Evolutionary conservation across 2,113 vertebrate genomes (phyloP).

Genomic region (Cavia porcellus): DNA sequence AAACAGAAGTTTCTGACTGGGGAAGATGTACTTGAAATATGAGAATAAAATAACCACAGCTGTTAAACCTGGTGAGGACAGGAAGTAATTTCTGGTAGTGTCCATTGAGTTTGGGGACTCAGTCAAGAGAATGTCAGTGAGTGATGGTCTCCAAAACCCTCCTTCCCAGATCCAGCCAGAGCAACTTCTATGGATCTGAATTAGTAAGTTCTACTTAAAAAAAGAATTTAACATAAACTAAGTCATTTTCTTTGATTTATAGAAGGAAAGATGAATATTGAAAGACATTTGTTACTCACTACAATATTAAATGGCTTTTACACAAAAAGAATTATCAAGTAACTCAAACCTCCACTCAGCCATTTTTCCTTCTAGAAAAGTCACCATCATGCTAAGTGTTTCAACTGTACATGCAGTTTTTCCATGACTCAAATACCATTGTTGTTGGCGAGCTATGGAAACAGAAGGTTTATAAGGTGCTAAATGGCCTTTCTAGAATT

Average conservation of each 20-base stretch:
- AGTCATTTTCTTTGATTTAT: background rate
- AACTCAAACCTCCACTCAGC: constrained; percentile 39
- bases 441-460: constrained; percentile 59
- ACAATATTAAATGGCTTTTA: constrained; percentile 30
- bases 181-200: background rate
- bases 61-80: background rate
- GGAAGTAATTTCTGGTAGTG: background rate
- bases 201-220: background rate
- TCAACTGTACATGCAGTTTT: constrained; percentile 23
- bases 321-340: constrained; percentile 44
- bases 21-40: background rate
- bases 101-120: background rate
- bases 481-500: constrained; percentile 55
- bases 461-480: constrained; percentile 70
- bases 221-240: background rate
- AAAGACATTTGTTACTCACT: constrained; percentile 14
- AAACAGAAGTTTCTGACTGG: background rate
- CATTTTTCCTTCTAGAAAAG: constrained; percentile 68
- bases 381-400: constrained; percentile 48
- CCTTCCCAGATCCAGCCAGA: background rate
- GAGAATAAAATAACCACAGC: background rate
- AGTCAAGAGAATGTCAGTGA: background rate
- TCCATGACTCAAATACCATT: constrained; percentile 51
- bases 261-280: background rate
- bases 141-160: background rate